Conservation (phyloP, 2,888 invertebrate genomes). For the Scaptomyza cyrtandrae region DNA sequence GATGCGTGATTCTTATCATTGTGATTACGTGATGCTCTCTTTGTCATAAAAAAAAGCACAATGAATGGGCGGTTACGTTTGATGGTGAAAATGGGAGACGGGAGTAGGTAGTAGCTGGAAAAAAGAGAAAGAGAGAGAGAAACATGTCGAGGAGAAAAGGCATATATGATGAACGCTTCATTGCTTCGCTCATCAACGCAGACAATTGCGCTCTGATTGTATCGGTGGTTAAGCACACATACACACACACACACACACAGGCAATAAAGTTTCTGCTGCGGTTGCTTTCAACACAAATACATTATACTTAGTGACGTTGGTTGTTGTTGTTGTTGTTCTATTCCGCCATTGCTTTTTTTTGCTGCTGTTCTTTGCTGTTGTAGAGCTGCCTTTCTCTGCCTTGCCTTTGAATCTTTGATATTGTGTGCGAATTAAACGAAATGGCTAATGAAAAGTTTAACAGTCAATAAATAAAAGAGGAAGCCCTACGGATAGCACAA, state of each 20-base stretch:
- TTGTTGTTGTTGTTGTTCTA: conserved; percentile 33
- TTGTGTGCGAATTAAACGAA: conserved; percentile 79
- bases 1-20: conserved; percentile 73
- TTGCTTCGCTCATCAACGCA: conserved; percentile 72
- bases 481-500: conserved; percentile 25
- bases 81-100: neutral
- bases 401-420: conserved; percentile 68
- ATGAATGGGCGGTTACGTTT: conserved; percentile 25
- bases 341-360: conserved; percentile 1
- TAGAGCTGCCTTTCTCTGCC: conserved; percentile 6
- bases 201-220: conserved; percentile 78
- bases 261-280: conserved; percentile 73
- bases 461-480: conserved; percentile 76
- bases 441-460: conserved; percentile 81
- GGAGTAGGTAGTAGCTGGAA: neutral
- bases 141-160: conserved; percentile 16
- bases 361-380: conserved; percentile 31
- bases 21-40: conserved; percentile 72
- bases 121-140: neutral
- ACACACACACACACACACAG: conserved; percentile 22
- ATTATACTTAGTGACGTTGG: conserved; percentile 73
- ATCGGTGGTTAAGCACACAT: conserved; percentile 50
- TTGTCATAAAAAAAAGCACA: conserved; percentile 63
- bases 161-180: conserved; percentile 48
- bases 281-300: conserved; percentile 76